Conservation (phyloP, 2,113 vertebrate genomes). For the cat (Felis catus) region F.catus_Fca126_mat1.0 CM031424.1:21013001-21013500, state of each 20-base stretch:
- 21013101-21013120: conserved; percentile 50
- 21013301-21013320: neutral
- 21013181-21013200: neutral
- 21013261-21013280: conserved; percentile 64
- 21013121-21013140: neutral
- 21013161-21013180: conserved; percentile 23
- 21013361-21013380: conserved; percentile 16
- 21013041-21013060: conserved; percentile 57
- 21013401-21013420: conserved; percentile 35
- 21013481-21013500: no score
- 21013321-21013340: conserved; percentile 65
- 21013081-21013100: neutral
- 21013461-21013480: no score
- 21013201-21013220: conserved; percentile 71
- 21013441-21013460: neutral
- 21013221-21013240: conserved; percentile 67
- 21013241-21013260: neutral
- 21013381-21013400: conserved; percentile 56
- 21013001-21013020: conserved; percentile 75
- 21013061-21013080: conserved; percentile 60
- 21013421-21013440: conserved; percentile 45
- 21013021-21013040: conserved; percentile 73
- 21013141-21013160: conserved; percentile 42
- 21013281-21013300: conserved; percentile 48
- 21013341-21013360: conserved; percentile 48